These are phyloP conservation scores for Coremacera marginata DNA, from an alignment of 2,888 invertebrate genomes.

Conservation along the genomic window DNA sequence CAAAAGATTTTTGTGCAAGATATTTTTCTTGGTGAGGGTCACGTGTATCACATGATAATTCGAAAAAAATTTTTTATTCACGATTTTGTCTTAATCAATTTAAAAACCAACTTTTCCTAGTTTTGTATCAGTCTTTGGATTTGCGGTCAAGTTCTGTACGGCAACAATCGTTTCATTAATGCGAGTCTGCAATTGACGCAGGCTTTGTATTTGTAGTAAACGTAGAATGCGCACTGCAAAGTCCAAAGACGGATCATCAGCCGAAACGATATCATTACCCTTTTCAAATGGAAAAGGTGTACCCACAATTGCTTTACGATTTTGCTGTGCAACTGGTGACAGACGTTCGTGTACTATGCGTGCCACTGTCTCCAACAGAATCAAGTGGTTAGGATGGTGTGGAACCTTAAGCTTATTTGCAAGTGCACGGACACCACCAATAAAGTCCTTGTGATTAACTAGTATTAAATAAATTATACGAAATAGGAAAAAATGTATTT, in stretches of 20 bases:
- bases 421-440: slow-evolving; percentile 82
- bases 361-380: slow-evolving; percentile 79
- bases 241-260: slow-evolving; percentile 76
- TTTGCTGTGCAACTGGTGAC: slow-evolving; percentile 71
- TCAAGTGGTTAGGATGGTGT: slow-evolving; percentile 83
- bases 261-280: slow-evolving; percentile 72
- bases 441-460: slow-evolving; percentile 88
- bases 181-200: slow-evolving; percentile 81
- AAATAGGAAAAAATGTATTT: neutral
- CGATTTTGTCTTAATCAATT: neutral
- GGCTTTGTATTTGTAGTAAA: slow-evolving; percentile 75
- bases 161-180: slow-evolving; percentile 95
- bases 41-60: neutral
- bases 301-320: slow-evolving; percentile 67
- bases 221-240: slow-evolving; percentile 83
- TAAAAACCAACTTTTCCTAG: slow-evolving; percentile 88
- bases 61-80: neutral
- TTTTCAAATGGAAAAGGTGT: slow-evolving; percentile 79
- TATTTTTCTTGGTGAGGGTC: neutral
- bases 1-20: too few relatives aligned
- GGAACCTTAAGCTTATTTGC: slow-evolving; percentile 84
- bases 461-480: slow-evolving; percentile 40
- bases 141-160: slow-evolving; percentile 92
- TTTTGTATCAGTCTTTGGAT: slow-evolving; percentile 96
- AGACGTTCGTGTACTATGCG: slow-evolving; percentile 74